Conservation (phyloP, 2,113 vertebrate species). For the Morone saxatilis region DNA sequence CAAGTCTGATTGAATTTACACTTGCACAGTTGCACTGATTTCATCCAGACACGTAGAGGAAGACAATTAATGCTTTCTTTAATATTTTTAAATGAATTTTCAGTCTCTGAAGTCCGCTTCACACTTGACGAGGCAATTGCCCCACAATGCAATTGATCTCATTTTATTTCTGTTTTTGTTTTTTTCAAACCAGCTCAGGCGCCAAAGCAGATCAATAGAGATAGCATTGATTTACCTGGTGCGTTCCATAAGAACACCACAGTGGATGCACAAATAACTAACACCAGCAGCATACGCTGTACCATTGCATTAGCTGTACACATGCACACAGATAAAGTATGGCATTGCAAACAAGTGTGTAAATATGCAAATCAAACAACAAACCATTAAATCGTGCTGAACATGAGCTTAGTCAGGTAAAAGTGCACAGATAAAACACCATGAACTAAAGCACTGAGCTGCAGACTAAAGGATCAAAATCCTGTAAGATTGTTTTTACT, state of each 20-base stretch:
- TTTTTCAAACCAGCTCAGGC: slow-evolving; percentile 14
- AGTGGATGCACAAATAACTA: slow-evolving; percentile 24
- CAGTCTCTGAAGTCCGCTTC: slow-evolving; percentile 35
- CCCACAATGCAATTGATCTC: slow-evolving; percentile 31
- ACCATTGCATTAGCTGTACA: slow-evolving; percentile 15
- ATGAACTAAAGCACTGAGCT: neutral
- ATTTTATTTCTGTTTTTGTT: slow-evolving; percentile 4
- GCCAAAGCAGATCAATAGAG: slow-evolving; percentile 48
- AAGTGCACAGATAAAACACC: slow-evolving; percentile 3
- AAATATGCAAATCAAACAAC: slow-evolving; percentile 45
- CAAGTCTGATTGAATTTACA: slow-evolving; percentile 22
- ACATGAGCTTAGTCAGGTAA: slow-evolving; percentile 2
- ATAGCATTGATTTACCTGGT: slow-evolving; percentile 34
- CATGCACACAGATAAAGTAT: slow-evolving; percentile 7
- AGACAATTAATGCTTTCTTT: slow-evolving; percentile 35
- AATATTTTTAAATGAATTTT: slow-evolving; percentile 34
- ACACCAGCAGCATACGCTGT: neutral
- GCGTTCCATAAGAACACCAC: slow-evolving; percentile 12
- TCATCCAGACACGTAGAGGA: slow-evolving; percentile 4
- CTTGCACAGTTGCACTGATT: slow-evolving; percentile 22
- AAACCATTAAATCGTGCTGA: neutral
- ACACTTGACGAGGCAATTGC: slow-evolving; percentile 47
- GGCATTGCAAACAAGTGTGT: slow-evolving; percentile 8
- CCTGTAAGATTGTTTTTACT: neutral
- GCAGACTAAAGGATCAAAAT: neutral